A percentile compares a stretch with the other conserved stretches of the same genome.
Conservation (phyloP, 2,888 invertebrate genomes). For the Plagodis pulveraria region DNA sequence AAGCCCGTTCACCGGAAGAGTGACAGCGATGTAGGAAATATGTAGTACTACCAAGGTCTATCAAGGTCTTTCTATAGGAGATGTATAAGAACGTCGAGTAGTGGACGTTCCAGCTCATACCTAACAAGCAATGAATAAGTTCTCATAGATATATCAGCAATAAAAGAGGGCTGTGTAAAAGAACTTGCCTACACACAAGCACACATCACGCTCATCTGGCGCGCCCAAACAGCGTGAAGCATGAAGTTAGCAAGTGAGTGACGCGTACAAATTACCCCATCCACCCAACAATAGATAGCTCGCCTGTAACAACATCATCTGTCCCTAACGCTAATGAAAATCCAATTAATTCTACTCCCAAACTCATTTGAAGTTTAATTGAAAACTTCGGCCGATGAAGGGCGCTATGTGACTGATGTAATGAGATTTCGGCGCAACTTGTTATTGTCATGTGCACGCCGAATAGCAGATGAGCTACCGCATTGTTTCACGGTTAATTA, state of each 20-base stretch:
- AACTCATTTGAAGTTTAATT: conserved; percentile 84
- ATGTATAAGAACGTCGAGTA: too few species aligned
- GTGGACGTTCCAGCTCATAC: too few species aligned
- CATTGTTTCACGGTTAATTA: conserved; percentile 71
- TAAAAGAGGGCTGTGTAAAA: not conserved
- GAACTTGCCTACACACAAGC: conserved; percentile 12
- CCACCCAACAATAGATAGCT: conserved; percentile 54
- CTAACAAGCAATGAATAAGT: not conserved
- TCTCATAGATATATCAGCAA: not conserved
- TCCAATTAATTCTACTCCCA: conserved; percentile 81
- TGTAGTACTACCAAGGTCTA: too few species aligned
- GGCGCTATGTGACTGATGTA: conserved; percentile 74
- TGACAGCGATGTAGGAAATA: too few species aligned
- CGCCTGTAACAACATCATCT: conserved; percentile 80
- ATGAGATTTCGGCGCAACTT: conserved; percentile 75
- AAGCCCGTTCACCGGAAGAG: too few species aligned
- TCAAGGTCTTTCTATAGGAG: too few species aligned
- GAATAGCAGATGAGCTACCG: conserved; percentile 72
- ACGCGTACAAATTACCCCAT: conserved; percentile 73
- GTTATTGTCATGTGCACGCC: conserved; percentile 78
- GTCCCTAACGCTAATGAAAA: conserved; percentile 82
- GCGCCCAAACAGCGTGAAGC: conserved; percentile 46
- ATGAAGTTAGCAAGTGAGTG: conserved; percentile 67
- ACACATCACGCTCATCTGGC: conserved; percentile 28
- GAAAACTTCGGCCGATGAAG: conserved; percentile 74